These are phyloP conservation scores for Rhopilema esculentum DNA, from an alignment of 30 jellyfish, hydroid and myxozoan genomes.

Conservation along the genomic window DNA sequence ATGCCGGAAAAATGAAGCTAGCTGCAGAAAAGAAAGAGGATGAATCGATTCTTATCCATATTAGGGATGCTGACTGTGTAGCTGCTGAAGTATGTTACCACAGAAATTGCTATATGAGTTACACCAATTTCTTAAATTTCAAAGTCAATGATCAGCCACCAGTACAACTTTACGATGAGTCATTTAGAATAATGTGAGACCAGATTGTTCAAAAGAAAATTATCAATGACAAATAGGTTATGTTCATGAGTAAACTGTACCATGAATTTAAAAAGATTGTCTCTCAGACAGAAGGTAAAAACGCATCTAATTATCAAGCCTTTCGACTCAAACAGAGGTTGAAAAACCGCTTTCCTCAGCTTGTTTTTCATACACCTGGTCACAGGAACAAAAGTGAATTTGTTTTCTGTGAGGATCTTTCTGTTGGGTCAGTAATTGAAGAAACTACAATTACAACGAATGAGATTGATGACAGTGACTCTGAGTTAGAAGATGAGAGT, in stretches of 20 bases:
- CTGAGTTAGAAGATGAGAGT: slow-evolving; percentile 16
- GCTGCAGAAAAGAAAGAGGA: slow-evolving; percentile 29
- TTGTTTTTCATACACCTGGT: slow-evolving; percentile 22
- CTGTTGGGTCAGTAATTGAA: slow-evolving; percentile 35
- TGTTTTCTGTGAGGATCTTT: slow-evolving; percentile 15
- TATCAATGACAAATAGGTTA: slow-evolving; percentile 2
- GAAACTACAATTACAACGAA: slow-evolving; percentile 7
- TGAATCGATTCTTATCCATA: slow-evolving; percentile 18
- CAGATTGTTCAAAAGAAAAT: slow-evolving; percentile 11
- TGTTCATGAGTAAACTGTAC: slow-evolving; percentile 36
- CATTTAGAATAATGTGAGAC: slow-evolving; percentile 27
- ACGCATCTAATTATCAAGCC: slow-evolving; percentile 14
- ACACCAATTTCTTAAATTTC: neutral
- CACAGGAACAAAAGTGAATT: slow-evolving; percentile 19
- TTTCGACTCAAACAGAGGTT: slow-evolving; percentile 35
- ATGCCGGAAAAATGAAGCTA: slow-evolving; percentile 25
- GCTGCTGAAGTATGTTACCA: slow-evolving; percentile 22
- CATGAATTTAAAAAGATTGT: slow-evolving; percentile 12
- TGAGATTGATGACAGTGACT: slow-evolving; percentile 32
- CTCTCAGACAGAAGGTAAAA: slow-evolving; percentile 10
- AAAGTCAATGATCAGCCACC: slow-evolving; percentile 8
- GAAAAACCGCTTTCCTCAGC: slow-evolving; percentile 25
- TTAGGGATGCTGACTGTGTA: slow-evolving; percentile 17
- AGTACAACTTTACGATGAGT: slow-evolving; percentile 21
- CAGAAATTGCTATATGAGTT: slow-evolving; percentile 16